Base-by-base conservation (phyloP, 2,888 invertebrate genomes). In the Parnassius smintheus region DNA sequence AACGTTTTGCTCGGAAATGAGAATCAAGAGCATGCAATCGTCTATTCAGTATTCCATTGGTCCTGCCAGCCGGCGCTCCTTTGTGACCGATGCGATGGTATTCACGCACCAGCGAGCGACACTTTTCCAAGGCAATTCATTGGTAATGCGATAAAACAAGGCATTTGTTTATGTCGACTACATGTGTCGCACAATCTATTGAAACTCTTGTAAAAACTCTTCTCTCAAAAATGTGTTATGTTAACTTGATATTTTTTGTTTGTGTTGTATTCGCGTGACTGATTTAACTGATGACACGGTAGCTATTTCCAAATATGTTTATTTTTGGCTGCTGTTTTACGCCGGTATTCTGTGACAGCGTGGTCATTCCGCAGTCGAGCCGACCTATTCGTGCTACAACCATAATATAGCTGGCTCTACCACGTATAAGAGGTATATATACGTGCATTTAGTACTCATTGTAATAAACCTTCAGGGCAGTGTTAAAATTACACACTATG, bases 51-150 rank as follows among this genome's bases (percentile, higher is more conserved):
- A 66, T 67, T 65, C 69, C 66, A 67, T 68, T 68, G 71, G 69
- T 70, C 59, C 64, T 66, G 61, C 57, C 67, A 66, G 68, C 67
- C 70, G 62, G 64, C 64, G 65, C 61, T 72, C 68, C 75, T 78
- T 81, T 78, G 78, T 81, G 75, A 77, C 77, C 78, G 72, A 72
- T 74, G 75, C 72, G 67, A 70, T 71, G 68, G 73, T 68, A 73
- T 81, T 77, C 75, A 74, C 72, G 74, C 70, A 66, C 62, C 65
- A 66, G 59, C 67, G 70, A 67, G 62, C 68, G 67, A 73, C 71
- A 66, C 69, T 70, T 70, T 68, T 69, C 66, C 68, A 64, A 68
- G 65, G 63, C 68, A 66, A 69, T 71, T 68, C 72, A 72, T 72
- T 69, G 11, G 8, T 45, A n/a, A 11, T 35, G 35, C 8, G 12